These are phyloP conservation scores for Drosophila hamatofila DNA, from an alignment of 2,888 invertebrate species.

Conservation along the genomic window DNA sequence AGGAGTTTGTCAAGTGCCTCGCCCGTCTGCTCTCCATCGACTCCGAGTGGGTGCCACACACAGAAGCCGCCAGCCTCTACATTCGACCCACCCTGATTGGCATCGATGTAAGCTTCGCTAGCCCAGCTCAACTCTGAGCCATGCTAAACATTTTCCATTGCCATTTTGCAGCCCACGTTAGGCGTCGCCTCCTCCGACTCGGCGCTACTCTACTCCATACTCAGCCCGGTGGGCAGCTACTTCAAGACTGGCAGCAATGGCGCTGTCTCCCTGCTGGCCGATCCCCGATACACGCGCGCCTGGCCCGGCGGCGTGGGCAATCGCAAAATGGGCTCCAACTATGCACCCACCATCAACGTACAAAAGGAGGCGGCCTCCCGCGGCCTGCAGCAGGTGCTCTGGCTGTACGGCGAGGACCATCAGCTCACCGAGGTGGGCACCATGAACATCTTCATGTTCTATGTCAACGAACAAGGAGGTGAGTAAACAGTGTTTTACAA, in stretches of 20 bases:
- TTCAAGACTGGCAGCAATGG: slow-evolving; percentile 89
- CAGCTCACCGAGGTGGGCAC: slow-evolving; percentile 98
- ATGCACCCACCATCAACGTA: slow-evolving; percentile 93
- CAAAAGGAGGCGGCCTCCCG: slow-evolving; percentile 91
- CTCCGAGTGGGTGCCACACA: slow-evolving; percentile 98
- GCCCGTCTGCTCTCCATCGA: slow-evolving; percentile 95
- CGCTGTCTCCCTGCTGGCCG: slow-evolving; percentile 95
- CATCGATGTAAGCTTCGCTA: slow-evolving; percentile 92
- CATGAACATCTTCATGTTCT: slow-evolving; percentile 98
- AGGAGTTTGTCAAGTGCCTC: slow-evolving; percentile 94
- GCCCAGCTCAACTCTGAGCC: not conserved
- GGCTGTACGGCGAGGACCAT: slow-evolving; percentile 97
- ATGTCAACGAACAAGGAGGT: slow-evolving; percentile 96
- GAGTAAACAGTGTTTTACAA: slow-evolving; percentile 61
- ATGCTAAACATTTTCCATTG: not conserved
- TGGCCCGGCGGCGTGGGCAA: slow-evolving; percentile 98
- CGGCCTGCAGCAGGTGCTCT: slow-evolving; percentile 97
- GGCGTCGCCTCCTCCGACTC: slow-evolving; percentile 95
- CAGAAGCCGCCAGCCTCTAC: slow-evolving; percentile 95
- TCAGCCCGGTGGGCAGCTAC: slow-evolving; percentile 97
- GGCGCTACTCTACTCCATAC: slow-evolving; percentile 95
- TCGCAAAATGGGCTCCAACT: slow-evolving; percentile 98
- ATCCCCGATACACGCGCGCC: slow-evolving; percentile 93
- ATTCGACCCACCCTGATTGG: slow-evolving; percentile 98
- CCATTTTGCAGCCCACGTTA: slow-evolving; percentile 91